Conservation (phyloP, 2,888 invertebrate genomes). For the Drosophila testacea region DNA sequence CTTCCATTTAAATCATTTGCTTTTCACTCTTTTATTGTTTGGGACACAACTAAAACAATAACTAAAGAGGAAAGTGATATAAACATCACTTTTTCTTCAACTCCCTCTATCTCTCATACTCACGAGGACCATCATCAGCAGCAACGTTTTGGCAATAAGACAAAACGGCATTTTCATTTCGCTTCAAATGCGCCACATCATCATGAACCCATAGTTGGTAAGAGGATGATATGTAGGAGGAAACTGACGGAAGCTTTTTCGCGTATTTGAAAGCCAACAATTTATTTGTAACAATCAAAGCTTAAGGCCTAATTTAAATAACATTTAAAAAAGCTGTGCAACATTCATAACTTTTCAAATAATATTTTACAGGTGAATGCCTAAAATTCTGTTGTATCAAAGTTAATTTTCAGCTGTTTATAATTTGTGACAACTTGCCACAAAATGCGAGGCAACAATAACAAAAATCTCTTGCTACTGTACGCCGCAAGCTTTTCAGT, state of each 20-base stretch:
- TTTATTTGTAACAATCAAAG: constrained; percentile 9
- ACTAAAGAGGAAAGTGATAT: constrained; percentile 56
- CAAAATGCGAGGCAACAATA: constrained; percentile 13
- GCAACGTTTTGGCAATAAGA: constrained; percentile 14
- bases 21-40: constrained; percentile 62
- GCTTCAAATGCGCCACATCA: constrained; percentile 50
- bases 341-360: neutral
- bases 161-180: constrained; percentile 44
- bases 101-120: constrained; percentile 18
- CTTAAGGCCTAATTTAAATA: constrained; percentile 2
- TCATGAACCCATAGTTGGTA: constrained; percentile 18
- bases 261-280: constrained; percentile 23
- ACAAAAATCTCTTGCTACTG: constrained; percentile 36
- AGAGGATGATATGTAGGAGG: neutral
- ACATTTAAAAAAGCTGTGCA: neutral
- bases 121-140: constrained; percentile 28
- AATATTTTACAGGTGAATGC: neutral
- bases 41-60: constrained; percentile 31
- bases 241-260: constrained; percentile 63
- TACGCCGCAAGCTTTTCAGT: constrained; percentile 32
- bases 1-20: constrained; percentile 69
- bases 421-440: constrained; percentile 36
- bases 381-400: neutral
- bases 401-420: neutral
- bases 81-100: constrained; percentile 48